Base-by-base conservation (phyloP, 2,888 invertebrate genomes). In the Rosalia funebris region DNA sequence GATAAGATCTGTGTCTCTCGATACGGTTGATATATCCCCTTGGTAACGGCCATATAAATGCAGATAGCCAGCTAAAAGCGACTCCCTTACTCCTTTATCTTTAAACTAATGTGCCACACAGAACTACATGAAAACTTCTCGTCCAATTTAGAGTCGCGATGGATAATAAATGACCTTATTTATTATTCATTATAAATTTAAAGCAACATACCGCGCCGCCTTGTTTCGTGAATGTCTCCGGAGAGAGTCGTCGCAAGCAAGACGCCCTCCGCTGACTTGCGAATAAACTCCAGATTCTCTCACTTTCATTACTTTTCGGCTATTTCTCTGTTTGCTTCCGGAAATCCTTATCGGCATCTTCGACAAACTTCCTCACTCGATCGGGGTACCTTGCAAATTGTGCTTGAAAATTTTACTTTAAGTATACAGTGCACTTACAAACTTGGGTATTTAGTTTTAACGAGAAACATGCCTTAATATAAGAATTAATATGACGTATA, bases 31-130 rank as follows among this genome's bases (percentile, higher is more conserved):
- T 63, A 66, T 68, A 68, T 66, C 55, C 60, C 64, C 66, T 61
- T 63, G 59, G 68, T 61, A 66, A 68, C 64, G 66, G 66, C 64
- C 66, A 57, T 65, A 65, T 62, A 68, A 66, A 68, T 66, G 68
- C 64, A 68, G 66, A 68, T 68, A 66, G 61, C 68, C 63, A 36
- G 59, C 53, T 48, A 39, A 58, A 63, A 63, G 52, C 59, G 59
- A 64, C 59, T 58, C 47, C 52, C 46, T 57, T 60, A 60, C 65
- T 63, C 54, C 64, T 68, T 66, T 66, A 65, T 68, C 68, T 68
- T 66, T 46, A 52, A 57, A 57, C 57, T 65, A 66, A 64, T 64
- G 61, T 55, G 54, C 50, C 59, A 42, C 60, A 36, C 34, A 59
- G 60, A 59, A 62, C 63, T 66, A 54, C 55, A 66, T 66, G 62